Conservation (phyloP, 2,113 vertebrate genomes). For the Rhipidura dahli region DNA sequence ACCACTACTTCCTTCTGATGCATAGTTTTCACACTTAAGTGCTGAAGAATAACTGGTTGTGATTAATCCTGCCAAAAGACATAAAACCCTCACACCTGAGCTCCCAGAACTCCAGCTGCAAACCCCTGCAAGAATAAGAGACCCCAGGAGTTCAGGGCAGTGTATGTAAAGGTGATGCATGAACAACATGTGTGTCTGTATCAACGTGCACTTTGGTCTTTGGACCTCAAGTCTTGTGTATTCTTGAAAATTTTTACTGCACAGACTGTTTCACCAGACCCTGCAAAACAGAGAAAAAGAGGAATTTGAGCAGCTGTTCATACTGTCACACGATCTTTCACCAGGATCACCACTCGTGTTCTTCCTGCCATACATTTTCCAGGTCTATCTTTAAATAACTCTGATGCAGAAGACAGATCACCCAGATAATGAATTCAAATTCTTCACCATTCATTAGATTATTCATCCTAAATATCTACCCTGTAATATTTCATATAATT, state of each 20-base stretch:
- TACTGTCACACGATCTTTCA: accelerated
- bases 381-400: neutral
- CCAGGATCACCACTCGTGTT: neutral
- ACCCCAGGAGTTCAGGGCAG: neutral
- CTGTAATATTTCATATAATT: neutral
- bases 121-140: neutral
- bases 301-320: neutral
- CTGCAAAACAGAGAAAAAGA: neutral
- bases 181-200: accelerated
- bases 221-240: neutral
- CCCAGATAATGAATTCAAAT: neutral
- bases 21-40: conserved; percentile 20
- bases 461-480: neutral
- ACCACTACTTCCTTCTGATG: conserved; percentile 30
- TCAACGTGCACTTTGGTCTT: neutral
- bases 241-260: neutral
- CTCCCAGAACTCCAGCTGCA: neutral
- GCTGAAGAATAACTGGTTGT: conserved; percentile 15
- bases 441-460: neutral
- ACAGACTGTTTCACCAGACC: neutral
- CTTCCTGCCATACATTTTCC: neutral
- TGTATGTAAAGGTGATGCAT: accelerated
- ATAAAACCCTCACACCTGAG: accelerated
- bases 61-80: neutral
- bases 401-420: neutral